Conservation (phyloP, 1,140 invertebrate genomes). For the Drosophila pachea region DNA sequence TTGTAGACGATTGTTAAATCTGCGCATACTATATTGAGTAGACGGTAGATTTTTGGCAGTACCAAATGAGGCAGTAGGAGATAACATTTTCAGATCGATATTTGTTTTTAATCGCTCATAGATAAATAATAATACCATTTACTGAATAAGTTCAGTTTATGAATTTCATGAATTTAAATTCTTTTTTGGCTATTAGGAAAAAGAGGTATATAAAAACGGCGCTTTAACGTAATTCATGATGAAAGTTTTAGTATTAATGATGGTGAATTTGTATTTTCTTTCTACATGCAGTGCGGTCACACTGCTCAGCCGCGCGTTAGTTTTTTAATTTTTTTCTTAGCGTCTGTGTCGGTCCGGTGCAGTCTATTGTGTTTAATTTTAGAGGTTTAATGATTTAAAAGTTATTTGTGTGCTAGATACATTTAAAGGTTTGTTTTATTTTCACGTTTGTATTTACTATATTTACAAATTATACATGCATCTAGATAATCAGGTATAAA, state of each 20-base stretch:
- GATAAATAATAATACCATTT: no score
- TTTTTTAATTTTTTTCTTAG: conserved; percentile 41
- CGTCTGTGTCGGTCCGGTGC: conserved; percentile 21
- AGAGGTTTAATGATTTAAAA: not conserved
- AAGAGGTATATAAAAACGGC: not conserved
- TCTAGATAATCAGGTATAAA: not conserved
- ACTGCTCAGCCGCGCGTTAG: conserved; percentile 29
- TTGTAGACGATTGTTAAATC: no score
- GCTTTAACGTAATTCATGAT: not conserved
- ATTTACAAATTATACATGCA: not conserved
- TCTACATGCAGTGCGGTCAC: conserved; percentile 8
- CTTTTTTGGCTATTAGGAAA: not conserved
- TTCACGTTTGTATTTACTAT: not conserved
- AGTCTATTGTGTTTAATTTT: not conserved
- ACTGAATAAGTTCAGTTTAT: no score
- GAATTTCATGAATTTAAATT: no score
- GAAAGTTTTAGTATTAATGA: not conserved
- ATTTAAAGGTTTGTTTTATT: conserved; percentile 32
- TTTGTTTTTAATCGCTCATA: no score
- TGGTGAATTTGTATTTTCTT: conserved; percentile 12
- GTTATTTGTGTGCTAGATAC: not conserved
- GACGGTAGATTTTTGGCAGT: no score
- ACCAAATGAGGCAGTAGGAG: no score
- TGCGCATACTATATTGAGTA: no score
- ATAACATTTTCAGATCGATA: no score